Base-by-base conservation (phyloP, 2,113 vertebrate species). In the Planiliza haematocheilus region DNA sequence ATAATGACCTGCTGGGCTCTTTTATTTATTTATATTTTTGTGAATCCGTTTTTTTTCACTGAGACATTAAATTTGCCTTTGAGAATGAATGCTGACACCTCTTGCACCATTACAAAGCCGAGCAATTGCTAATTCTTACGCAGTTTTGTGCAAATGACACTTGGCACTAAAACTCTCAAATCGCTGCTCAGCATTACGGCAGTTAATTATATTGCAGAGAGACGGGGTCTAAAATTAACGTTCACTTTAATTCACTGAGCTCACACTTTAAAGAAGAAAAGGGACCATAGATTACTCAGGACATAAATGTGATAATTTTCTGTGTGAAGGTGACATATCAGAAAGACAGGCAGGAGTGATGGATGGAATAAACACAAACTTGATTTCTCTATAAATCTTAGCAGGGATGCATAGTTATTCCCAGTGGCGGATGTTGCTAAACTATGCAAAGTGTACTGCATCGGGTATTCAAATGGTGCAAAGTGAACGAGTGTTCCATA, bases 391-490 rank as follows among this genome's bases (percentile, higher is more conserved):
- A 41, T 4, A 53, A 16, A 17, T 10, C 43, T 51, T 38, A n/a
- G 13, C 14, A 39, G 8, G 46, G 12, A 49, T 34, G 43, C n/a
- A 18, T 18, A 30, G 7, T 43, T 14, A 20, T 57, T 14, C 21
- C 3, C 7, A 17, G 24, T 18, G 18, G 42, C 41, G 38, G 36
- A 64, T 37, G 20, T 12, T 65, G 13, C 8, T 37, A 30, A 30
- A 30, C 24, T 30, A 30, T 30, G 20, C 60, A 39, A 20, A 70
- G 30, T 55, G 38, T 37, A 50, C 9, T 53, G 7, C 50, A 39
- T 21, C 34, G 14, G 39, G 56, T 77, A 46, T 70, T 77, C n/a
- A 77, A 70, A 55, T 37, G 50, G 30, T 79, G 63, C 66, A 57
- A 75, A 38, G 58, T 42, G 36, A 51, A 34, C 39, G 7, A 52